A percentile compares a stretch with the other conserved stretches of the same genome.
Evolutionary conservation across 1,140 invertebrate genomes (phyloP).

Genomic region (Ceratosolen solmsi): DNA sequence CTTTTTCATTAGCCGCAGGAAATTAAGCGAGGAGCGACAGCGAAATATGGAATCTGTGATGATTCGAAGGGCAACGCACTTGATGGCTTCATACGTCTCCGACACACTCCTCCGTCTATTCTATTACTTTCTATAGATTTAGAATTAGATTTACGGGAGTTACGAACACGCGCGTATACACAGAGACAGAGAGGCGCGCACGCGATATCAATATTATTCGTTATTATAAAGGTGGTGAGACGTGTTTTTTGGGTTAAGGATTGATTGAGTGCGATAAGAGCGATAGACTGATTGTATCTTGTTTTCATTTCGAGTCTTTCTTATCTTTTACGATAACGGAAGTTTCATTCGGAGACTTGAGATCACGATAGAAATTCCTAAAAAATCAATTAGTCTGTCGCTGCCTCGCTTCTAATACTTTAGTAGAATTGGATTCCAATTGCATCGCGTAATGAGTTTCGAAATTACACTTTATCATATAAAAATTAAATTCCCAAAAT

Average conservation of each 20-base stretch:
- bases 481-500: no score
- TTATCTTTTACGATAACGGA: no score
- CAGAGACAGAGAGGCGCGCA: no score
- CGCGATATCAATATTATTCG: no score
- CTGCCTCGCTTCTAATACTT: no score
- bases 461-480: no score
- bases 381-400: background rate
- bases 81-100: background rate
- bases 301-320: no score
- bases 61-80: background rate
- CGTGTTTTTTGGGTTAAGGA: slow-evolving; percentile 3
- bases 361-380: background rate
- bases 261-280: background rate
- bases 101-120: background rate
- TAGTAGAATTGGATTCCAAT: no score
- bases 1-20: slow-evolving; percentile 49
- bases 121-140: background rate
- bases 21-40: slow-evolving; percentile 33
- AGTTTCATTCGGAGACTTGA: background rate
- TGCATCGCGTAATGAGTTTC: no score
- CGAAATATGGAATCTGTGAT: slow-evolving; percentile 20
- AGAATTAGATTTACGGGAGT: slow-evolving; percentile 16
- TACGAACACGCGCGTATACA: no score
- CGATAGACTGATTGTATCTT: background rate
- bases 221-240: no score